Evolutionary conservation across 2,113 vertebrate genomes (phyloP).

Genomic region (Catagonus wagneri): DNA sequence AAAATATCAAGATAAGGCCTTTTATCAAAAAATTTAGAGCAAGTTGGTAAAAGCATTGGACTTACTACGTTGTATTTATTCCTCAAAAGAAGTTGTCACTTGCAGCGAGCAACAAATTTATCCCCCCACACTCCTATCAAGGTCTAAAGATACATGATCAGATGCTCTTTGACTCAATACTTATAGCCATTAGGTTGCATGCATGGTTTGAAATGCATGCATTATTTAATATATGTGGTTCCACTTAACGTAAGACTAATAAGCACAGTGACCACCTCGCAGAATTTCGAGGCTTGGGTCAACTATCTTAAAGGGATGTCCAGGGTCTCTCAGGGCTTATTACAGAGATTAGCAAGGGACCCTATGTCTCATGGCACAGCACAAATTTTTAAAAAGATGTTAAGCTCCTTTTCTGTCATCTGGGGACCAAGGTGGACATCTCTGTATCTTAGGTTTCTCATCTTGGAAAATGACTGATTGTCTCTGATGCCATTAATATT

Average conservation of each 20-base stretch:
- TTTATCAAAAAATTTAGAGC: conserved; percentile 12
- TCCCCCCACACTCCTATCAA: fast-evolving
- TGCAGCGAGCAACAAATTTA: neutral
- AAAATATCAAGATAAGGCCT: neutral
- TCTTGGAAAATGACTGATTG: neutral
- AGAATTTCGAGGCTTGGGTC: neutral
- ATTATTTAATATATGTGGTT: neutral
- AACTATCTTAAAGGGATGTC: neutral
- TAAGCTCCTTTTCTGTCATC: neutral
- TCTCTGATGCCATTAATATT: neutral
- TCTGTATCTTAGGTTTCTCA: neutral
- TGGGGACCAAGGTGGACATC: neutral
- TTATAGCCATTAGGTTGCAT: neutral
- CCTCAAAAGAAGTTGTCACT: neutral
- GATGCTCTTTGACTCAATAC: neutral
- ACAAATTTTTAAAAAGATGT: neutral
- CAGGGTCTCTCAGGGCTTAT: neutral
- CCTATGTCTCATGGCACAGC: fast-evolving
- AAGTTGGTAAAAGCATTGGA: neutral
- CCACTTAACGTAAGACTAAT: neutral
- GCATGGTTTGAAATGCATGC: neutral
- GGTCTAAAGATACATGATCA: neutral
- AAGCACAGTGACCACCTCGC: neutral
- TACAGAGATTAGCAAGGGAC: neutral
- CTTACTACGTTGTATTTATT: neutral